Conservation (phyloP, 2,797 vertebrate species). For the Hydrocynus forskahlii region DNA sequence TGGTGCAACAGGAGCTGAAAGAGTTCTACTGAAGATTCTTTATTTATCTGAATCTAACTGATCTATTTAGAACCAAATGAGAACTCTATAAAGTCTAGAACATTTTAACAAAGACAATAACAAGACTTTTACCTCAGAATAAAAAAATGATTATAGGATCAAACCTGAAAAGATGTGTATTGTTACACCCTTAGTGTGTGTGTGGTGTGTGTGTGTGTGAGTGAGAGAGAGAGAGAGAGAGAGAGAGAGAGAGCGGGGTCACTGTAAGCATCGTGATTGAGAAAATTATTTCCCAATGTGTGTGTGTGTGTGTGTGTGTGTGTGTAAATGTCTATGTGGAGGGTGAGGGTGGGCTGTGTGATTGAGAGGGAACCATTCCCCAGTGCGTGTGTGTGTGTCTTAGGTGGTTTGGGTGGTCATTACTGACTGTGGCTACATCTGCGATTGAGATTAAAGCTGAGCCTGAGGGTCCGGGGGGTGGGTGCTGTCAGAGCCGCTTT, state of each 20-base stretch:
- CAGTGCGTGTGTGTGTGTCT: slow-evolving; percentile 23
- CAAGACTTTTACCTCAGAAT: no score
- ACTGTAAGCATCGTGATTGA: neutral
- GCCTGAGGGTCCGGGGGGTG: slow-evolving; percentile 60
- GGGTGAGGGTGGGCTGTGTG: slow-evolving; percentile 5
- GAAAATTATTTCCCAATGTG: slow-evolving; percentile 60
- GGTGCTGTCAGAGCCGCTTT: slow-evolving; percentile 52
- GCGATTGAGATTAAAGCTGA: slow-evolving; percentile 67
- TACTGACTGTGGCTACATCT: slow-evolving; percentile 69
- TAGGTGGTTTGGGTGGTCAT: slow-evolving; percentile 66
- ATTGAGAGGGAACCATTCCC: neutral
- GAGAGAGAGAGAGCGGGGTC: neutral
- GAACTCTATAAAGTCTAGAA: no score
- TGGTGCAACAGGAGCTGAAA: no score
- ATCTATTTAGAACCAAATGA: no score
- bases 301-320: slow-evolving; percentile 66
- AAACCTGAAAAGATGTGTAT: slow-evolving; percentile 32
- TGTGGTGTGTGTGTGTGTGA: slow-evolving; percentile 1
- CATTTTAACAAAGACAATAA: no score
- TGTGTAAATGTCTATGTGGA: slow-evolving; percentile 15
- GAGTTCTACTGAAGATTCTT: no score
- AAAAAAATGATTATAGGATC: neutral
- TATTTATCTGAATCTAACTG: no score
- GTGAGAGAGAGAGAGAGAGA: neutral
- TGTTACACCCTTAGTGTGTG: neutral